Percentiles rank a stretch among this genome's conserved stretches.
Conservation (phyloP, 2,113 vertebrate species). For the Irena cyanogastra region DNA sequence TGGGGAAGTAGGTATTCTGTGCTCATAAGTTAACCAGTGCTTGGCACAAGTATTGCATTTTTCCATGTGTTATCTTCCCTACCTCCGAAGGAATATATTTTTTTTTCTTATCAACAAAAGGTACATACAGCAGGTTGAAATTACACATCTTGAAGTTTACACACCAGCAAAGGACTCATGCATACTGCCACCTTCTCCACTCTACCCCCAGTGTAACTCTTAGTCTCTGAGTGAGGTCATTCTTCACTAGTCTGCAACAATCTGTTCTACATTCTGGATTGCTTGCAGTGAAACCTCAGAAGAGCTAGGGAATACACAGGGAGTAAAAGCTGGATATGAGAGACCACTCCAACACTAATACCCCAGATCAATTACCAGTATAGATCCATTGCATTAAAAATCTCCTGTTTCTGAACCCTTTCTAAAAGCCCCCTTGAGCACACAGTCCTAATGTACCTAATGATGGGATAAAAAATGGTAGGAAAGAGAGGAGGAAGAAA, state of each 20-base stretch:
- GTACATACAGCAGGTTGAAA: neutral
- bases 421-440: neutral
- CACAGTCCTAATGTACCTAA: neutral
- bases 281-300: neutral
- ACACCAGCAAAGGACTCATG: neutral
- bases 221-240: neutral
- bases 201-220: neutral
- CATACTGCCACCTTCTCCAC: neutral
- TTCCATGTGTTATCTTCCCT: neutral
- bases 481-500: neutral
- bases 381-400: neutral
- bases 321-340: neutral
- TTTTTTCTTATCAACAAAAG: neutral
- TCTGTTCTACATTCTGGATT: neutral
- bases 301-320: neutral
- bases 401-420: neutral
- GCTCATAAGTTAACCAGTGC: neutral
- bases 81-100: neutral
- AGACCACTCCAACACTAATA: neutral
- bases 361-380: conserved; percentile 20
- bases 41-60: neutral
- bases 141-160: neutral
- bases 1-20: neutral
- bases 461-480: neutral
- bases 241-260: neutral